Percentiles rank a stretch among this genome's conserved stretches.
phyloP scores from a whole-genome alignment of 2,113 vertebrate genomes.

The Tychaedon coryphoeus region DNA sequence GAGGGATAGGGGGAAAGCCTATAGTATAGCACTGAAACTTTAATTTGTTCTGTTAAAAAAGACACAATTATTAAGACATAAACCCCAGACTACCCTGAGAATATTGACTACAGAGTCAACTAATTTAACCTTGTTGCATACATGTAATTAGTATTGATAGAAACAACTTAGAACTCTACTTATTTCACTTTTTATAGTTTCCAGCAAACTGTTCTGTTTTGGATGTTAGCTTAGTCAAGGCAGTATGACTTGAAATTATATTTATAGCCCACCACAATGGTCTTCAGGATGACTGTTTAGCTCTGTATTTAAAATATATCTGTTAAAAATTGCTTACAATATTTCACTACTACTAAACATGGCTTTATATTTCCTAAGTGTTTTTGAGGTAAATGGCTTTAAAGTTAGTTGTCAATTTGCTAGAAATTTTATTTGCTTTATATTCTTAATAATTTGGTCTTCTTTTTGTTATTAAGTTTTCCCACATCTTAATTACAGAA shows the following conservation, averaged over 20 bases:
- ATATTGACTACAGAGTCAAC: not conserved
- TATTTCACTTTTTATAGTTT: not conserved
- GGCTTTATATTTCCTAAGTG: not conserved
- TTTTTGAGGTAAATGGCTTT: not conserved
- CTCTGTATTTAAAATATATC: not conserved
- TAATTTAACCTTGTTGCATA: not conserved
- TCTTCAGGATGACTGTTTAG: not conserved
- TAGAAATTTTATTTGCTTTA: not conserved
- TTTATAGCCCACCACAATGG: not conserved
- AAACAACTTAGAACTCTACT: not conserved
- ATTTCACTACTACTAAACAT: not conserved
- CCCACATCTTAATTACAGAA: not conserved
- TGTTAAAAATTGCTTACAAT: not conserved
- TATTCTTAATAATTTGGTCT: not conserved
- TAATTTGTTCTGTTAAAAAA: slow-evolving; percentile 23
- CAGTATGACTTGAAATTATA: not conserved
- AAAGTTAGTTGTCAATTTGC: not conserved
- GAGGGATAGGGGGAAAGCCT: not conserved
- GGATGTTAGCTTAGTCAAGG: not conserved
- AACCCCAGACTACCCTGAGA: not conserved
- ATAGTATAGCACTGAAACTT: not conserved
- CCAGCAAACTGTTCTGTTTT: not conserved
- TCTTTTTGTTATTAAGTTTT: not conserved
- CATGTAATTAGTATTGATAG: slow-evolving; percentile 8
- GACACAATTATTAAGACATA: slow-evolving; percentile 5